Base-by-base conservation (phyloP, 35 echinoderm and acorn worm species). In the Strongylocentrotus purpuratus region DNA sequence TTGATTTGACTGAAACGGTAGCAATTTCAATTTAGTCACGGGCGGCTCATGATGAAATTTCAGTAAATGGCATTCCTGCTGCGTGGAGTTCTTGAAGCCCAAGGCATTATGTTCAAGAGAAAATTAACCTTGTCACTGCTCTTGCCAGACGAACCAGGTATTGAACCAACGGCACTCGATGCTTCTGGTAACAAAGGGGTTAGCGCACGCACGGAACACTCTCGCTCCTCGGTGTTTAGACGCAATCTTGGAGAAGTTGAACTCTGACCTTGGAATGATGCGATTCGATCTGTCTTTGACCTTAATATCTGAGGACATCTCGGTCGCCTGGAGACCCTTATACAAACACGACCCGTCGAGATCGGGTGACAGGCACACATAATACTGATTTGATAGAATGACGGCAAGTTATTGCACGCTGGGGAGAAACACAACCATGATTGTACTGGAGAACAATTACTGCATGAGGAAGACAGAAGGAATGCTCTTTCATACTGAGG, bases 231-330 rank as follows among this genome's bases (percentile, higher is more conserved):
- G 22, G 65, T n/a, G 65, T 78, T 78, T 78, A 78, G 65, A n/a
- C 15, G 65, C 65, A 78, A 78, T 78, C 28, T 78, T 78, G 65
- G 1, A 78, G 65, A 78, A 22, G 65, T 78, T 78, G 65, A 22
- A 22, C 65, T 28, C 25, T 78, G 65, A 78, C 65, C 65, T 78
- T 78, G 65, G 22, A 78, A 78, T 15, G 65, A n/a, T 78, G 65
- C 65, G 65, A 78, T 78, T 22, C 65, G 65, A 78, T 78, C 65
- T n/a, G 65, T 78, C 65, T 78, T 31, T 78, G 65, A 78, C 65
- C 65, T 78, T 78, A 78, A 78, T 78, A 78, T 78, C 65, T 22
- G 65, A 78, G 65, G 22, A 78, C 65, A 78, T 78, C 65, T 78
- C 65, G 65, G 65, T 78, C 65, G 65, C 65, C 65, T 78, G 22